phyloP scores from a whole-genome alignment of 2,113 vertebrate genomes.

The Menura novaehollandiae region DNA sequence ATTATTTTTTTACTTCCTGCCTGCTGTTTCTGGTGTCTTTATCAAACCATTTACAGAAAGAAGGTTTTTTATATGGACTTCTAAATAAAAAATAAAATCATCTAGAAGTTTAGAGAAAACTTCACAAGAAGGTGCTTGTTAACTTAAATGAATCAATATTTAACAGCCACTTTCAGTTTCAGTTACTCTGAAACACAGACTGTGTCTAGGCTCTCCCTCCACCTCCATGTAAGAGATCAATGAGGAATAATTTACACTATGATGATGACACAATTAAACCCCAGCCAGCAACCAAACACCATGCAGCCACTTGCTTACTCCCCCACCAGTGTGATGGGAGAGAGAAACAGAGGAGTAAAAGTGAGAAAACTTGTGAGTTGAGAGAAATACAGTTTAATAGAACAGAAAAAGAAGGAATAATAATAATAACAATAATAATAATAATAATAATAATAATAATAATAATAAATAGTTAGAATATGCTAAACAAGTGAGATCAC shows the following conservation, averaged over 20 bases:
- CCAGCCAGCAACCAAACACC: background rate
- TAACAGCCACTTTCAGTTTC: too few relatives aligned
- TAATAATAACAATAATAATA: too few relatives aligned
- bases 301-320: background rate
- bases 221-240: background rate
- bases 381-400: background rate
- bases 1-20: background rate
- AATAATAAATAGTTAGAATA: background rate
- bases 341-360: background rate
- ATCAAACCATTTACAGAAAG: conserved; percentile 9
- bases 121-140: background rate
- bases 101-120: background rate
- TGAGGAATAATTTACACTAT: conserved; percentile 26
- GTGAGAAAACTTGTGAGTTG: background rate
- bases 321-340: background rate
- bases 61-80: background rate
- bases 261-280: background rate
- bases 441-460: too few relatives aligned
- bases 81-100: background rate
- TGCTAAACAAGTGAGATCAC: background rate
- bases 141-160: conserved; percentile 16
- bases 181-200: background rate
- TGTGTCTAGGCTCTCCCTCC: background rate
- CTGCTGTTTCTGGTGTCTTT: background rate
- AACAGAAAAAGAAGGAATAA: background rate